These are phyloP conservation scores for Palythoa caribaeorum DNA, from an alignment of 92 coral and sea anemone species.

Conservation along the genomic window DNA sequence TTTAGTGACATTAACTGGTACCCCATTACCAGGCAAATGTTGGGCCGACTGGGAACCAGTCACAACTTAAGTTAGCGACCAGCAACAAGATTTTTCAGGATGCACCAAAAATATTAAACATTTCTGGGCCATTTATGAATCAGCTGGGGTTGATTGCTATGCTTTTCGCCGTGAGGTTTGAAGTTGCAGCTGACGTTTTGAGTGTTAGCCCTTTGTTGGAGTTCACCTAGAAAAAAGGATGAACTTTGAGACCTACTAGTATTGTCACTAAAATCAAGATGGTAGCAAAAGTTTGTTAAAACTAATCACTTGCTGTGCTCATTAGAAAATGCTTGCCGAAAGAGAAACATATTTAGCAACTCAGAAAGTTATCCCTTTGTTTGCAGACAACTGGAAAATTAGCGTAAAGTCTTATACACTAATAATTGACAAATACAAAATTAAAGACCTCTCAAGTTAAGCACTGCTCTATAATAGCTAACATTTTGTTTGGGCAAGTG, in stretches of 20 bases:
- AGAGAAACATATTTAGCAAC: neutral
- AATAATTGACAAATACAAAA: conserved; percentile 15
- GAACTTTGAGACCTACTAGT: no score
- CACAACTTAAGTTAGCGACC: conserved; percentile 4
- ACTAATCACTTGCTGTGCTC: neutral
- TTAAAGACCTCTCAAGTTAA: conserved; percentile 18
- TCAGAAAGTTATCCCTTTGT: conserved; percentile 9
- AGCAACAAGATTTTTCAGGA: conserved; percentile 23
- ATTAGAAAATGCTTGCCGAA: conserved; percentile 26
- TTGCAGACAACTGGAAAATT: conserved; percentile 16
- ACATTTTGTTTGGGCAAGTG: neutral
- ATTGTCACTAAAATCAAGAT: no score
- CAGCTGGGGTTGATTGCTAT: neutral
- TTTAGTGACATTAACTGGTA: conserved; percentile 17
- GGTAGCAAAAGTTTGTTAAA: no score
- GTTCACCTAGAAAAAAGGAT: no score
- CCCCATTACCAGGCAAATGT: conserved; percentile 16
- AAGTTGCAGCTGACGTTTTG: neutral
- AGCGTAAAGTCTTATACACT: conserved; percentile 23
- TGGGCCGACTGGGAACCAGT: conserved; percentile 16
- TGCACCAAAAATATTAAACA: neutral
- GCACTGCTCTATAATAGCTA: neutral
- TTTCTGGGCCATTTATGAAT: conserved; percentile 7
- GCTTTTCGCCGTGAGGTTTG: no score
- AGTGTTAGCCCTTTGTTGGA: neutral